Percentiles rank a stretch among this genome's conserved stretches.
These are phyloP conservation scores for Cheiracanthium punctorium DNA, from an alignment of 2,888 invertebrate species.

Conservation along the genomic window DNA sequence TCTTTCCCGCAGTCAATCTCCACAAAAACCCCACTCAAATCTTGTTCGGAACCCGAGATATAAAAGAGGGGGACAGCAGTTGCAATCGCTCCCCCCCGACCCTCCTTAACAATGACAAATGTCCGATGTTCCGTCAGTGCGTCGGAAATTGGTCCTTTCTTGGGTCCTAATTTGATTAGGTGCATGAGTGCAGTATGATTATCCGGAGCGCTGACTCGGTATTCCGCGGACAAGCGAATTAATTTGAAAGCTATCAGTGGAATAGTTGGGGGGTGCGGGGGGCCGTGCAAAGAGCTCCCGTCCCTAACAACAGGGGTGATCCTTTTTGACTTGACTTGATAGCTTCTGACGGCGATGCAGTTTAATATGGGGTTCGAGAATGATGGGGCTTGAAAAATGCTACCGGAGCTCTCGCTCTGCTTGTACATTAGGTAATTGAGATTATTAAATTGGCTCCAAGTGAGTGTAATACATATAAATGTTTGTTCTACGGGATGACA, in stretches of 20 bases:
- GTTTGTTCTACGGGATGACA: too few species aligned
- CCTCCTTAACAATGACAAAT: constrained; percentile 57
- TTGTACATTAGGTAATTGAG: too few species aligned
- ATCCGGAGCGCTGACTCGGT: constrained; percentile 63
- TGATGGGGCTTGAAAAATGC: not conserved
- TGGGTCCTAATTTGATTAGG: constrained; percentile 64
- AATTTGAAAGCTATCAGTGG: constrained; percentile 60
- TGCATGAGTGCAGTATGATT: constrained; percentile 67
- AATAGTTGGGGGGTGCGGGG: not conserved
- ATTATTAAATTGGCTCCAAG: too few species aligned
- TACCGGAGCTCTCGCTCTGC: too few species aligned
- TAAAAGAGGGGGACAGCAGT: not conserved
- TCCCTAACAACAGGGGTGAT: constrained; percentile 7
- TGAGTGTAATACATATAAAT: too few species aligned
- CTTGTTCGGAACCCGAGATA: not conserved
- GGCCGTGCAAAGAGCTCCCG: not conserved
- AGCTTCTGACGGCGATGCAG: not conserved
- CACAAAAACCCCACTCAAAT: not conserved
- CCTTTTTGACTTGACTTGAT: not conserved
- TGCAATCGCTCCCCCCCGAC: not conserved
- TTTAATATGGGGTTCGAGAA: not conserved
- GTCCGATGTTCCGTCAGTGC: constrained; percentile 34
- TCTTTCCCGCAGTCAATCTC: too few species aligned
- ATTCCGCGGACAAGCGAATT: constrained; percentile 59
- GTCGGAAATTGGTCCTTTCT: constrained; percentile 66